phyloP scores from a whole-genome alignment of 64 coral and sea anemone genomes.

The Stichodactyla mertensii region DNA sequence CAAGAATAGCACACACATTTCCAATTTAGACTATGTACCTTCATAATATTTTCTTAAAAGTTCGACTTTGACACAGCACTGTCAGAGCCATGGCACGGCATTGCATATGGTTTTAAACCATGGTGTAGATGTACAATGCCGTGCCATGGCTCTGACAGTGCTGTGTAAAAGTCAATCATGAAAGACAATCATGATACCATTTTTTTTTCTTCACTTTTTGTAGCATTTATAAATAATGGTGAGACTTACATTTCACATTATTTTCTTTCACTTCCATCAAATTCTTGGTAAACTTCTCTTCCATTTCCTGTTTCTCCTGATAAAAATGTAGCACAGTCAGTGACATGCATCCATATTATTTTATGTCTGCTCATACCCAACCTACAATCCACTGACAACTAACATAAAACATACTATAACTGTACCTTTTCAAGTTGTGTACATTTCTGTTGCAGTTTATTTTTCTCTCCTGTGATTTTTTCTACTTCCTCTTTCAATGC shows the following conservation, averaged over 20 bases:
- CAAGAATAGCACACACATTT: neutral
- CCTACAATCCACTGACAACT: too few species aligned
- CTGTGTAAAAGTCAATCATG: too few species aligned
- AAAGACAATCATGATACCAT: too few species aligned
- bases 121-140: too few species aligned
- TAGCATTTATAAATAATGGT: neutral
- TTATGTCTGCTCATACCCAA: too few species aligned
- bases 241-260: constrained; percentile 74
- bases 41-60: too few species aligned
- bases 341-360: neutral
- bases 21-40: neutral
- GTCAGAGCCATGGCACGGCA: too few species aligned
- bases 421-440: constrained; percentile 68
- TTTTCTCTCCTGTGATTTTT: constrained; percentile 80
- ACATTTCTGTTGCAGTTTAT: constrained; percentile 49
- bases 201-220: too few species aligned
- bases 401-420: too few species aligned
- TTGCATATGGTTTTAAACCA: too few species aligned
- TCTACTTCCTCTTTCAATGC: constrained; percentile 99
- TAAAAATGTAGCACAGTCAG: neutral
- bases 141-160: too few species aligned
- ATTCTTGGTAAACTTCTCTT: constrained; percentile 66
- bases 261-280: constrained; percentile 82
- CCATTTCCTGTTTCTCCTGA: constrained; percentile 63
- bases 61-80: too few species aligned